Evolutionary conservation across 1,140 invertebrate genomes (phyloP).

Genomic region (Drosophila takahashii): DNA sequence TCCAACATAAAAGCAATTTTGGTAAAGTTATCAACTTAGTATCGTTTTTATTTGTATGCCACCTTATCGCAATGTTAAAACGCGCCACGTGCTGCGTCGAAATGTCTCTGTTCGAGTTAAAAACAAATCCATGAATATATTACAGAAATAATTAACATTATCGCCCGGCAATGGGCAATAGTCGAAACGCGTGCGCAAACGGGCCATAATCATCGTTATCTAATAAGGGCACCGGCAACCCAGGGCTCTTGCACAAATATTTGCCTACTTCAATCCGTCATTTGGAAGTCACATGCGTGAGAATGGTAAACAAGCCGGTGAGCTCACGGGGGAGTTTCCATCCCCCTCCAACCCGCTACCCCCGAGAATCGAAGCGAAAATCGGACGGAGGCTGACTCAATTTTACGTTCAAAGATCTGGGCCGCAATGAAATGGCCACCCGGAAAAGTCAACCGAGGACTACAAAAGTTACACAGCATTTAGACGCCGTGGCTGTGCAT

Average conservation of each 20-base stretch:
- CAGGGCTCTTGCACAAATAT: conserved; percentile 75
- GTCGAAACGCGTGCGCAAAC: conserved; percentile 51
- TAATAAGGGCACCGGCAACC: conserved; percentile 74
- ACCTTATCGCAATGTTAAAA: conserved; percentile 70
- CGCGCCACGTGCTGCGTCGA: conserved; percentile 61
- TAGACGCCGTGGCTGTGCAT: conserved; percentile 33
- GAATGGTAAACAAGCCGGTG: conserved; percentile 79
- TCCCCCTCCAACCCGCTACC: neutral
- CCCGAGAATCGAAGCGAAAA: neutral
- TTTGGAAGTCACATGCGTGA: conserved; percentile 85
- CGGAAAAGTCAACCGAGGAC: conserved; percentile 66
- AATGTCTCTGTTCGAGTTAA: conserved; percentile 56
- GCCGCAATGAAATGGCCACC: conserved; percentile 11
- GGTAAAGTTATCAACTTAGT: conserved; percentile 33
- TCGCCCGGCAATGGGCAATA: conserved; percentile 59
- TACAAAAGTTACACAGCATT: conserved; percentile 51
- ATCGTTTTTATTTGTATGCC: conserved; percentile 28
- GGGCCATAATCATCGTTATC: conserved; percentile 65
- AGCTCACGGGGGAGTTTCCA: conserved; percentile 10
- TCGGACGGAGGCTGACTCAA: conserved; percentile 55
- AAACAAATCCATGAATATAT: conserved; percentile 77
- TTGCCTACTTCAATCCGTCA: conserved; percentile 84
- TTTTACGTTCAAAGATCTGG: conserved; percentile 56
- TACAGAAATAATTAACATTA: conserved; percentile 80
- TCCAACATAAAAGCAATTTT: conserved; percentile 5